phyloP scores from a whole-genome alignment of 1,140 invertebrate genomes.

The Pygmarrhopalites habei region DNA sequence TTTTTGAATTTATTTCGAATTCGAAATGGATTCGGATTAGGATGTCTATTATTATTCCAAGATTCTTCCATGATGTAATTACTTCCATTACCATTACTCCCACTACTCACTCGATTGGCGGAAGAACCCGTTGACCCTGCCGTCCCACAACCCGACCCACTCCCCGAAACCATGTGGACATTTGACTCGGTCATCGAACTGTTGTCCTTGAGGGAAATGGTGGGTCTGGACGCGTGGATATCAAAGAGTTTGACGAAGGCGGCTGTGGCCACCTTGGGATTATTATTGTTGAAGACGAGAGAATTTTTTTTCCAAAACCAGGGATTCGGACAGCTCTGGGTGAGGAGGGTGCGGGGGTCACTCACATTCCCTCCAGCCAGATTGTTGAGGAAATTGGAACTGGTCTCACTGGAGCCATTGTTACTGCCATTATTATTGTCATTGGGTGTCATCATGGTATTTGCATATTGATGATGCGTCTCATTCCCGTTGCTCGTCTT shows the following conservation, averaged over 20 bases:
- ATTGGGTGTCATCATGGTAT: too few species aligned
- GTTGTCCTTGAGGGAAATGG: background rate
- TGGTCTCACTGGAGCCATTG: slow-evolving; percentile 21
- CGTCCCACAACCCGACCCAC: background rate
- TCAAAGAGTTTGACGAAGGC: slow-evolving; percentile 23
- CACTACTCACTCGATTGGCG: too few species aligned
- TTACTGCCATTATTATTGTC: slow-evolving; percentile 18
- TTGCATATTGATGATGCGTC: slow-evolving; percentile 1
- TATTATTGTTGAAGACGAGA: slow-evolving; percentile 13
- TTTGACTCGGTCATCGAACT: slow-evolving; percentile 14
- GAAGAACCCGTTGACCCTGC: background rate
- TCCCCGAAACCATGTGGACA: background rate
- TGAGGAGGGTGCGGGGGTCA: slow-evolving; percentile 16
- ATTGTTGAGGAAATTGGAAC: slow-evolving; percentile 1
- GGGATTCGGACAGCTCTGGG: slow-evolving; percentile 32
- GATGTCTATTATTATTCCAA: slow-evolving; percentile 34
- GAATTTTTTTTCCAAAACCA: slow-evolving; percentile 13
- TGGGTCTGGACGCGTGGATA: background rate
- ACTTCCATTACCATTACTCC: background rate
- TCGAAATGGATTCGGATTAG: slow-evolving; percentile 12
- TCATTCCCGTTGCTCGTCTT: slow-evolving; percentile 11
- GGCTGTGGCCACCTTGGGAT: slow-evolving; percentile 2
- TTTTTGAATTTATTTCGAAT: slow-evolving; percentile 8
- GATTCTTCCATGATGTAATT: slow-evolving; percentile 27
- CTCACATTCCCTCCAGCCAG: slow-evolving; percentile 10